A percentile compares a stretch with the other conserved stretches of the same genome.
phyloP scores from a whole-genome alignment of 1,140 invertebrate genomes.

The Drosophila sp. region DNA sequence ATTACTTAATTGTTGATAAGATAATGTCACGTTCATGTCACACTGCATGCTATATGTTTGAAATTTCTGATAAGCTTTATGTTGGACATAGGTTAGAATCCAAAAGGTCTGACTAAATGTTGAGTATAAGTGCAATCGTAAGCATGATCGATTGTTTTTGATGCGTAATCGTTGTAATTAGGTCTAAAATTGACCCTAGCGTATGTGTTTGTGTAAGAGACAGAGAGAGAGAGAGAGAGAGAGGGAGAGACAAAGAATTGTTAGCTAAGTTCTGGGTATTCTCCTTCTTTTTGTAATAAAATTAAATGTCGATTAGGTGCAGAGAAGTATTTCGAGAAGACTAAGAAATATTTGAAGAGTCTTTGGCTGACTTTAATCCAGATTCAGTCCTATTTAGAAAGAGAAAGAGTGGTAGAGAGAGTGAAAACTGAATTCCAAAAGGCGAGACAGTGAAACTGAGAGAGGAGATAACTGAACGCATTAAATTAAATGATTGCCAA shows the following conservation, averaged over 20 bases:
- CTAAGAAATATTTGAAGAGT: no score
- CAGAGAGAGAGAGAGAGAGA: background rate
- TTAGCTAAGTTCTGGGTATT: no score
- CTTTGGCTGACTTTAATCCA: no score
- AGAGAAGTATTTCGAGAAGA: no score
- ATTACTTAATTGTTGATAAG: constrained; percentile 12
- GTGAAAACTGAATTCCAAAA: background rate
- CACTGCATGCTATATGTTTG: background rate
- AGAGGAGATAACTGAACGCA: constrained; percentile 1
- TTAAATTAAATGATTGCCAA: background rate
- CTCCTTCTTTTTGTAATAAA: no score
- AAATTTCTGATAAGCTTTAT: constrained; percentile 7
- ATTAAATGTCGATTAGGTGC: no score
- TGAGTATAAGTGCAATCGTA: constrained; percentile 6
- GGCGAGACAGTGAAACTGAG: background rate
- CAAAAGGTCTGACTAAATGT: constrained; percentile 1
- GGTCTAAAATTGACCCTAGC: constrained; percentile 13
- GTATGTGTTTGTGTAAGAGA: background rate
- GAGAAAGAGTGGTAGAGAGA: background rate
- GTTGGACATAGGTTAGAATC: background rate
- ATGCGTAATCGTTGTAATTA: constrained; percentile 29
- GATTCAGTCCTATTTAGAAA: no score
- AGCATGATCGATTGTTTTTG: constrained; percentile 36
- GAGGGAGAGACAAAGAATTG: background rate
- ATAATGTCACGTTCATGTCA: constrained; percentile 9